Evolutionary conservation across 92 coral and sea anemone species (phyloP).

Genomic region (Isaurus tuberculatus): DNA sequence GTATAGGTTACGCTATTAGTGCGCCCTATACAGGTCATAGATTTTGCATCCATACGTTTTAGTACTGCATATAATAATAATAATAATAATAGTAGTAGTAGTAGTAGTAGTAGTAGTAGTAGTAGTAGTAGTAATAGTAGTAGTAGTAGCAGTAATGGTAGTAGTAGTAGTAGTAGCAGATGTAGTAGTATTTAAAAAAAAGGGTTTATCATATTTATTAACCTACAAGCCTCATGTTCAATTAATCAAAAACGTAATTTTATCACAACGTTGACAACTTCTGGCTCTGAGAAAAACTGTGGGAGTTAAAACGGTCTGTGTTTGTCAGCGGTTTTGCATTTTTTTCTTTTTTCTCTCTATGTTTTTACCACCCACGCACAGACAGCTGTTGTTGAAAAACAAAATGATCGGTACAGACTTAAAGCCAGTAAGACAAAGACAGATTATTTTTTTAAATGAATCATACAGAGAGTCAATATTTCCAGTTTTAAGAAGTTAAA

Average conservation of each 20-base stretch:
- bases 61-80: too few species aligned
- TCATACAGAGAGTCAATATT: not conserved
- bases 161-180: not conserved
- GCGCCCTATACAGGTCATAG: too few species aligned
- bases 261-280: not conserved
- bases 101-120: conserved; percentile 1
- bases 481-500: too few species aligned
- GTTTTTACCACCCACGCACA: not conserved
- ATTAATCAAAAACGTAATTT: too few species aligned
- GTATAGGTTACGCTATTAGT: too few species aligned
- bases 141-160: not conserved
- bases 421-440: not conserved
- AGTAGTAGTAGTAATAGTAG: not conserved
- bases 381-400: not conserved
- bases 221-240: not conserved
- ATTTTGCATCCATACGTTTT: too few species aligned
- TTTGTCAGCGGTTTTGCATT: not conserved
- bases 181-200: not conserved
- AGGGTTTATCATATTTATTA: too few species aligned
- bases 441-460: not conserved
- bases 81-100: not conserved
- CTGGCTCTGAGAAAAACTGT: not conserved
- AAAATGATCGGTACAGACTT: not conserved
- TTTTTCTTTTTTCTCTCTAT: too few species aligned
- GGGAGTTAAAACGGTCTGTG: not conserved